phyloP scores from a whole-genome alignment of 2,797 vertebrate species.

The Pipistrellus pipistrellus region DNA sequence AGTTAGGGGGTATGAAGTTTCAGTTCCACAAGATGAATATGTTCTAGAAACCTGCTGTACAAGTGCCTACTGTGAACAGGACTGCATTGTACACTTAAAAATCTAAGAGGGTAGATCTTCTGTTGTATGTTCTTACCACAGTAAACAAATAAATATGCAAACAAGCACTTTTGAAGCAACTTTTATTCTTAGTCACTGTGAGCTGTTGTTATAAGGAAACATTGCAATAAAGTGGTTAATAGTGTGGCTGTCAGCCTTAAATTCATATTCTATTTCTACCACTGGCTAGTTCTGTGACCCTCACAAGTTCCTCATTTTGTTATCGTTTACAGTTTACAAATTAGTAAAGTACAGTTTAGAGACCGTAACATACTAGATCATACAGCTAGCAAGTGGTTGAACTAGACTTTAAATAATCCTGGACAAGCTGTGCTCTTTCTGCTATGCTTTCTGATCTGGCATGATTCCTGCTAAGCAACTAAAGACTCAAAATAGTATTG shows the following conservation, averaged over 20 bases:
- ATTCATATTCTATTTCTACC: constrained; percentile 3
- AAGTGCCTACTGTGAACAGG: background rate
- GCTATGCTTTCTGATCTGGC: background rate
- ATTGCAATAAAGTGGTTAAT: background rate
- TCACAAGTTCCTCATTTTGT: constrained; percentile 49
- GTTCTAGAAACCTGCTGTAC: background rate
- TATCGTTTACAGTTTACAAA: constrained; percentile 22
- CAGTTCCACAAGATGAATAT: background rate
- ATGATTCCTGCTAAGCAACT: background rate
- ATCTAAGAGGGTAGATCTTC: background rate
- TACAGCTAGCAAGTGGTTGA: background rate
- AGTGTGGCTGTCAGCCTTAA: background rate
- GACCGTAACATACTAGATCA: background rate
- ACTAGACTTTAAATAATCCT: background rate
- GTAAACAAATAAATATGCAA: background rate
- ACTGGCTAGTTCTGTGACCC: background rate
- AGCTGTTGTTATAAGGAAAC: background rate
- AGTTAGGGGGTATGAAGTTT: background rate
- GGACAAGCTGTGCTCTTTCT: background rate
- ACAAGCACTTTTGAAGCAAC: background rate
- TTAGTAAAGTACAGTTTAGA: constrained; percentile 15
- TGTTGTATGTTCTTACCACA: background rate
- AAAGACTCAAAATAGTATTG: background rate
- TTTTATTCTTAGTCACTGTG: background rate
- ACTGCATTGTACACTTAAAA: background rate